phyloP scores from a whole-genome alignment of 2,797 vertebrate species.

The Triplophysa yarkandensis region DNA sequence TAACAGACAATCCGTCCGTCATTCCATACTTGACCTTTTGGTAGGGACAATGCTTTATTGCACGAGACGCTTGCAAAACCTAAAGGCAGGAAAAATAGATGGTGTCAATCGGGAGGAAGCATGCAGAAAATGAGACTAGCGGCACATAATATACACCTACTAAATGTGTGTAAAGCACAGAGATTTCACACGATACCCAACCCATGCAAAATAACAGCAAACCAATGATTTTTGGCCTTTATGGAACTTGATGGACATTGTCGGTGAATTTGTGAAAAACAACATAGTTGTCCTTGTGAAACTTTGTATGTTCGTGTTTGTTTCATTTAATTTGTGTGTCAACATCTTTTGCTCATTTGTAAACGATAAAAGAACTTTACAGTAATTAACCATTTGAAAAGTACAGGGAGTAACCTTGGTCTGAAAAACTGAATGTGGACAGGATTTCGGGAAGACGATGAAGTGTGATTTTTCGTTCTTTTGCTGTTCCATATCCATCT shows the following conservation, averaged over 20 bases:
- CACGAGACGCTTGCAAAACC: constrained; percentile 53
- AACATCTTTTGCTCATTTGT: no score
- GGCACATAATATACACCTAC: constrained; percentile 18
- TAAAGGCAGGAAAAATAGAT: constrained; percentile 56
- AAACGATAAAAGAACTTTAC: no score
- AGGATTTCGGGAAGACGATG: no score
- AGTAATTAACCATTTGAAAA: no score
- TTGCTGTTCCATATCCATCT: no score
- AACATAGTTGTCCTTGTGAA: no score
- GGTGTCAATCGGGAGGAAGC: constrained; percentile 55
- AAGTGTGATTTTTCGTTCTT: no score
- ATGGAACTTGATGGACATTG: neutral
- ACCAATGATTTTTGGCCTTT: neutral
- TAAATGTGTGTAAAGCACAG: constrained; percentile 11
- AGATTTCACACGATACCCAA: constrained; percentile 2
- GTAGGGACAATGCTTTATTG: constrained; percentile 36
- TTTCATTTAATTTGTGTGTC: no score
- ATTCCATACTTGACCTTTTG: constrained; percentile 66
- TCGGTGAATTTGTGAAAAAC: no score
- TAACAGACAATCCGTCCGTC: constrained; percentile 67
- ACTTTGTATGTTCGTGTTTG: no score
- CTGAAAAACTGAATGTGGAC: neutral
- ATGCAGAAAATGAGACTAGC: constrained; percentile 32
- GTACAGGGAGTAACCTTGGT: no score
- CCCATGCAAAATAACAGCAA: neutral